Evolutionary conservation across 2,888 invertebrate genomes (phyloP).

Genomic region (Phaonia tiefii): DNA sequence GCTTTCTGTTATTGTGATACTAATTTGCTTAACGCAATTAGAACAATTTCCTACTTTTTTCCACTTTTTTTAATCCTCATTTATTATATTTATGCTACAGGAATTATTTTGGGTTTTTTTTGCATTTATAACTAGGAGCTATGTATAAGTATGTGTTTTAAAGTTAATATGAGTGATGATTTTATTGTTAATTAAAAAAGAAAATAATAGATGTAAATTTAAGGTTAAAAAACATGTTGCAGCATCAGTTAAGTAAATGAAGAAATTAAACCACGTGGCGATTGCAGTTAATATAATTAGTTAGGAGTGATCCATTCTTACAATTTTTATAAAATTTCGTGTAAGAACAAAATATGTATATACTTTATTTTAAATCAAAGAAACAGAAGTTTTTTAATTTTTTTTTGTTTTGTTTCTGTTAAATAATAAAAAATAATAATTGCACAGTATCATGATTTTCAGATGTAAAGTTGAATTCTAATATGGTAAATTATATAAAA

Average conservation of each 20-base stretch:
- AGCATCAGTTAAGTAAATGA: conserved; percentile 20
- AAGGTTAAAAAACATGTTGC: background rate
- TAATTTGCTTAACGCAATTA: conserved; percentile 41
- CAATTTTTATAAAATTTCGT: conserved; percentile 49
- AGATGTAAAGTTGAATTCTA: conserved; percentile 42
- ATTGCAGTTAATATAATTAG: background rate
- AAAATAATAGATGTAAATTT: background rate
- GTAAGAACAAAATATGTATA: conserved; percentile 37
- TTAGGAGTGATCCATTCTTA: conserved; percentile 15
- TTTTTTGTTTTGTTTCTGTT: too few species aligned
- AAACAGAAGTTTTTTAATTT: conserved; percentile 20
- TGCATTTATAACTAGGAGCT: conserved; percentile 1
- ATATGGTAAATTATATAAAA: conserved; percentile 20
- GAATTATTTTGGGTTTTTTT: conserved; percentile 23
- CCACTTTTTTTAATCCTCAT: conserved; percentile 1
- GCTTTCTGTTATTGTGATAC: conserved; percentile 36
- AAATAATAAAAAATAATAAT: conserved; percentile 50
- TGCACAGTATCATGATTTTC: conserved; percentile 54
- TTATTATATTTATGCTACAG: conserved; percentile 42
- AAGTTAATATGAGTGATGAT: conserved; percentile 26
- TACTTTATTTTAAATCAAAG: conserved; percentile 36
- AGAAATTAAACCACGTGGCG: background rate
- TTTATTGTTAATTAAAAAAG: background rate
- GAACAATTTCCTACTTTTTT: conserved; percentile 27
- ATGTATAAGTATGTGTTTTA: background rate